Conservation (phyloP, 2,113 vertebrate genomes). For the Grallaria varia region DNA sequence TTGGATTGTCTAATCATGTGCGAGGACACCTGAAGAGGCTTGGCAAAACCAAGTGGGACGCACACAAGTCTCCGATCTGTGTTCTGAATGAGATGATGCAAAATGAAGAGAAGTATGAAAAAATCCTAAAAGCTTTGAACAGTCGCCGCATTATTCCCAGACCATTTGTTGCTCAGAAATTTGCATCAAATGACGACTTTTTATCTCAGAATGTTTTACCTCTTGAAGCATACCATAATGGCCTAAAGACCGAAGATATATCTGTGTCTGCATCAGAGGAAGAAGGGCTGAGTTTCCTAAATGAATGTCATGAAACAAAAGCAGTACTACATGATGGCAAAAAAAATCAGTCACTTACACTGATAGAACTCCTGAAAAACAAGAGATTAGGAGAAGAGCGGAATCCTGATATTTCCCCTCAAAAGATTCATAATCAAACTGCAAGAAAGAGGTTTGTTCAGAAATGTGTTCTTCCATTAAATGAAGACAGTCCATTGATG, state of each 20-base stretch:
- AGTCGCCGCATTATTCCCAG: constrained; percentile 82
- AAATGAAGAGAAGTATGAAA: constrained; percentile 85
- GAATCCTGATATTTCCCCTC: constrained; percentile 72
- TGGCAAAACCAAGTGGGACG: constrained; percentile 84
- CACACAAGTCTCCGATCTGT: constrained; percentile 87
- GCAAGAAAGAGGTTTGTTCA: constrained; percentile 84
- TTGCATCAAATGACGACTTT: constrained; percentile 80
- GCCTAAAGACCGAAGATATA: constrained; percentile 83
- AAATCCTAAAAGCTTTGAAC: constrained; percentile 88
- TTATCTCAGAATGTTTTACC: constrained; percentile 82
- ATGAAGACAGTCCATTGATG: constrained; percentile 79
- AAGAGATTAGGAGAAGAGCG: constrained; percentile 85
- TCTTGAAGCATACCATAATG: constrained; percentile 83
- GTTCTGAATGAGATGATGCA: constrained; percentile 90
- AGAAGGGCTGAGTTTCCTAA: constrained; percentile 76
- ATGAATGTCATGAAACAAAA: constrained; percentile 79
- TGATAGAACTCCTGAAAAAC: constrained; percentile 88
- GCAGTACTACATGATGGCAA: constrained; percentile 76
- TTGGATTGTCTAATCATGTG: constrained; percentile 93
- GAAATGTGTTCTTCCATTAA: constrained; percentile 83
- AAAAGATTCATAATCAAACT: constrained; percentile 80
- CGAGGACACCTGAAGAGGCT: constrained; percentile 92
- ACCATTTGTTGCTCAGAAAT: constrained; percentile 83
- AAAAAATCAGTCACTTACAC: constrained; percentile 80
- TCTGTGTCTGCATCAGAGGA: constrained; percentile 77